Conservation (phyloP, 1,140 invertebrate species). For the Oryctes rhinoceros region DNA sequence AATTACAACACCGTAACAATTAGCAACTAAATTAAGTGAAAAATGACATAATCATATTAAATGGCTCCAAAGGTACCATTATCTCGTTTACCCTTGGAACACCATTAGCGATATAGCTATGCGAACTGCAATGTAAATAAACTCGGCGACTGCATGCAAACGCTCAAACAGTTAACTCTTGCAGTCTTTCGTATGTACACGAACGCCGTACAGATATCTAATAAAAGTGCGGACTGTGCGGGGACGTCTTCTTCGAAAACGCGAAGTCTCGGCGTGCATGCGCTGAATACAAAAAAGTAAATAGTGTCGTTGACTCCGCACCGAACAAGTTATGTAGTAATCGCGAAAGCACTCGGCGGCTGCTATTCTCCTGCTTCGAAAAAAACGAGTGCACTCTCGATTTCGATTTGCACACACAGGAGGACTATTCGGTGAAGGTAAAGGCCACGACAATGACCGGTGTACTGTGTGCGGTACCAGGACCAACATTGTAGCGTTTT, state of each 20-base stretch:
- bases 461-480: constrained; percentile 15
- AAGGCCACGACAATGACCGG: constrained; percentile 59
- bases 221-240: constrained; percentile 7
- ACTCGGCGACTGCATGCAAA: too few species aligned
- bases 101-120: too few species aligned
- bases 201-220: constrained; percentile 1
- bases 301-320: constrained; percentile 43
- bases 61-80: too few species aligned
- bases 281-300: constrained; percentile 43
- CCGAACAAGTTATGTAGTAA: constrained; percentile 42
- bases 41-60: too few species aligned
- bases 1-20: too few species aligned
- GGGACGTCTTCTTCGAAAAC: constrained; percentile 18
- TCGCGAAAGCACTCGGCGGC: constrained; percentile 42
- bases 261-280: constrained; percentile 31
- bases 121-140: too few species aligned
- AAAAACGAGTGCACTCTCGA: constrained; percentile 56
- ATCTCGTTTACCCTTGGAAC: too few species aligned
- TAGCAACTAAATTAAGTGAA: too few species aligned
- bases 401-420: constrained; percentile 52
- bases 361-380: constrained; percentile 23
- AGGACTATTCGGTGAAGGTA: constrained; percentile 53
- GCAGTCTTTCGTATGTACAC: too few species aligned
- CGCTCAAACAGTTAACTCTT: too few species aligned
- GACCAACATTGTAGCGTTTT: neutral